Conservation (phyloP, 2,797 vertebrate species). For the Micrastur ruficollis region DNA sequence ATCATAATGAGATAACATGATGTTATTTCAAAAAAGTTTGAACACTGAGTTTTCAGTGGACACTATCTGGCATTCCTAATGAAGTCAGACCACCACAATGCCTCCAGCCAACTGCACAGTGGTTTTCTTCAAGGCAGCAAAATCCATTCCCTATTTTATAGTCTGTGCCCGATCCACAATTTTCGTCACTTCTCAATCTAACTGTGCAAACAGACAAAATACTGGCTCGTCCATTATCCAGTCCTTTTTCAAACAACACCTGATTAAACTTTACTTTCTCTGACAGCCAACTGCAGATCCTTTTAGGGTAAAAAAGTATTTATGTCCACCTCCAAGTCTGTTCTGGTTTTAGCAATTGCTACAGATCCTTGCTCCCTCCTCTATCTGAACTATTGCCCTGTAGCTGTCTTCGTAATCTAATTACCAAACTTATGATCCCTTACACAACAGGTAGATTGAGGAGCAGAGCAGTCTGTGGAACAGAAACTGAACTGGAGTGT, state of each 20-base stretch:
- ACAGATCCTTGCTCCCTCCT: not conserved
- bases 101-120: not conserved
- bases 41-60: not conserved
- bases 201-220: not conserved
- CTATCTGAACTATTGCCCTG: not conserved
- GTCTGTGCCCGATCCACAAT: not conserved
- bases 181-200: not conserved
- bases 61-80: not conserved
- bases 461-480: not conserved
- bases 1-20: not conserved
- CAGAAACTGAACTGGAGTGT: not conserved
- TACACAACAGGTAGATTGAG: not conserved
- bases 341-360: not conserved
- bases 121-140: not conserved
- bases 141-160: not conserved
- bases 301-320: not conserved
- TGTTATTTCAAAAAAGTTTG: not conserved
- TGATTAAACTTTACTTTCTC: not conserved
- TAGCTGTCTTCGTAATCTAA: not conserved
- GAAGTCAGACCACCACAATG: not conserved
- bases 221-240: not conserved
- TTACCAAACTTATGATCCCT: not conserved
- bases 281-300: not conserved
- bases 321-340: not conserved
- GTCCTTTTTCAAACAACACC: not conserved